Evolutionary conservation across 2,888 invertebrate species (phyloP), one percentile per base, ranked within the genome.

Genomic region (Lypha dubia): DNA sequence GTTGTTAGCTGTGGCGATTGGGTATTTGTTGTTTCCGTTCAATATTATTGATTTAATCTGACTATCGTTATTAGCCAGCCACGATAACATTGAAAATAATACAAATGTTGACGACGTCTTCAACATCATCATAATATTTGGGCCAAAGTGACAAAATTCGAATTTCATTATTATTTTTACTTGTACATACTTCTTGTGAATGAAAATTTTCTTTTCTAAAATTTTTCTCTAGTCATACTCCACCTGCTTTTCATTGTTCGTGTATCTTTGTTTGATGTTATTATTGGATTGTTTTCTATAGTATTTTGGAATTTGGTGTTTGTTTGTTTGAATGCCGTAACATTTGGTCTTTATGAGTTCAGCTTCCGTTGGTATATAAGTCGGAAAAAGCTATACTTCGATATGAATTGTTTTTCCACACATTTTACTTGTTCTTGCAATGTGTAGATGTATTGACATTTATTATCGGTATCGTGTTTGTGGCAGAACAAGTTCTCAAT

Each of bases 271-370:
- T 20, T 53, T 62, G 22, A 28, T 28, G n/a, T 28, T 68, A 11
- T 35, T 51, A 68, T 20, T 76, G 65, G 46, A 20, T 73, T n/a
- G 32, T 15, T 49, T 60, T 79, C 38, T 56, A 60, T 67, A 67
- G 60, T 60, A n/a, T n/a, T 60, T 76, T 44, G 7, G 11, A 62
- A 38, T 74, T 68, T 53, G 15, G n/a, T 51, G 44, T 68, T 74
- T 79, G 81, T 70, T 81, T 70, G 44, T 35, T 71, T 65, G 41
- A 67, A 44, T 63, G 65, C 49, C 51, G 77, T 53, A 84, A 74
- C 77, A 84, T 74, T 81, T 81, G 80, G 73, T 70, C 77, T 70
- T 81, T 84, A 77, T 81, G 68, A 73, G 58, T 74, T 53, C n/a
- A 13, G 24, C 11, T 41, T 7, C 60, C 24, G 32, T n/a, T 67